Conservation (phyloP, 2,888 invertebrate genomes). For the Trichacis sp. region DNA sequence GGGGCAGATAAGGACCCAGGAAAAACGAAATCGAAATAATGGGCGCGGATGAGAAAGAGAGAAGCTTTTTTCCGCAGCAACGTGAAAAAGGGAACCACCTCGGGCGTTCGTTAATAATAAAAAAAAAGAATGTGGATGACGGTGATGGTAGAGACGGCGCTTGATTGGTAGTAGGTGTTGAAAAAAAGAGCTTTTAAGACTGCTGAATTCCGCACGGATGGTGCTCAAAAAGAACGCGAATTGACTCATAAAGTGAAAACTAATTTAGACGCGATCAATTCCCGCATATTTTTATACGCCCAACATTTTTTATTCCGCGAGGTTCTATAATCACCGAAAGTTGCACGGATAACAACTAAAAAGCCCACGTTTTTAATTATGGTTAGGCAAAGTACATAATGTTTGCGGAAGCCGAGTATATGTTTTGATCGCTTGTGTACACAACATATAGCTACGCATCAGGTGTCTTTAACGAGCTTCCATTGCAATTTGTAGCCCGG, state of each 20-base stretch:
- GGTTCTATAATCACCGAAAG: too few relatives aligned
- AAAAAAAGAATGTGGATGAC: not conserved
- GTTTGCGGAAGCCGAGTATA: not conserved
- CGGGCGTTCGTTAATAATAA: not conserved
- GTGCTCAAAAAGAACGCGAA: constrained; percentile 1
- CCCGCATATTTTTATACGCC: not conserved
- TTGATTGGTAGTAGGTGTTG: constrained; percentile 4
- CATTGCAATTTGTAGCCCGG: constrained; percentile 1
- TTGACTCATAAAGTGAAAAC: not conserved
- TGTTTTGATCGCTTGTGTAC: not conserved
- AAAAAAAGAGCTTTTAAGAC: not conserved
- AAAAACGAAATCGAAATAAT: constrained; percentile 2
- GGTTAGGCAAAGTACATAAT: not conserved
- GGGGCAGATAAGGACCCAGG: not conserved
- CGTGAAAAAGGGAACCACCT: constrained; percentile 10
- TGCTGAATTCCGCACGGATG: not conserved
- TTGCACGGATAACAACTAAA: too few relatives aligned
- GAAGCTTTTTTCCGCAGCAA: constrained; percentile 12
- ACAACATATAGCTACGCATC: not conserved
- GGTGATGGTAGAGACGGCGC: constrained; percentile 6
- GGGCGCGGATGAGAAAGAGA: constrained; percentile 7
- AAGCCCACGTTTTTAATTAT: not conserved
- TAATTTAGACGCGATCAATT: not conserved
- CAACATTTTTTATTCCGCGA: too few relatives aligned
- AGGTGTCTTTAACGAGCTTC: constrained; percentile 5